phyloP scores from a whole-genome alignment of 2,888 invertebrate species.

The Catocala nupta region DNA sequence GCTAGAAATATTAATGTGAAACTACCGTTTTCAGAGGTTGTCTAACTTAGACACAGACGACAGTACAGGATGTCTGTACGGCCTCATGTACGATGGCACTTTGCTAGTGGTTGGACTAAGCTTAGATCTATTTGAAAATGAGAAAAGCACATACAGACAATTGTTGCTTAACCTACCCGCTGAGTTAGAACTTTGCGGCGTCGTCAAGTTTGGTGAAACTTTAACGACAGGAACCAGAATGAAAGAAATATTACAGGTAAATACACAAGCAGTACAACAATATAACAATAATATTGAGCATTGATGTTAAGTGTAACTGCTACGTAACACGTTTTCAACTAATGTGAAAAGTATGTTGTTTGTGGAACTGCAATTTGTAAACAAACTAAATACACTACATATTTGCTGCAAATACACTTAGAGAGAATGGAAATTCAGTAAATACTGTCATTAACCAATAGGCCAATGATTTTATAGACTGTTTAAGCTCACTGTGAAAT shows the following conservation, averaged over 20 bases:
- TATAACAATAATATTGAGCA: too few species aligned
- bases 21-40: slow-evolving; percentile 87
- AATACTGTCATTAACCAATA: too few species aligned
- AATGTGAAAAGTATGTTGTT: too few species aligned
- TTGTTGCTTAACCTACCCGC: slow-evolving; percentile 90
- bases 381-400: too few species aligned
- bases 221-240: slow-evolving; percentile 88
- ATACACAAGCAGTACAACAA: neutral
- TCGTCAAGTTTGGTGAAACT: slow-evolving; percentile 89
- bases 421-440: too few species aligned
- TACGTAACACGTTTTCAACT: too few species aligned
- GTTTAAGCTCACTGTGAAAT: too few species aligned
- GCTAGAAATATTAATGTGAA: slow-evolving; percentile 9
- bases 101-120: slow-evolving; percentile 90
- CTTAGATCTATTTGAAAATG: slow-evolving; percentile 88
- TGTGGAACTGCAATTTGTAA: too few species aligned
- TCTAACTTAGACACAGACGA: slow-evolving; percentile 87
- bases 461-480: too few species aligned
- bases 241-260: slow-evolving; percentile 87
- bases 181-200: slow-evolving; percentile 92
- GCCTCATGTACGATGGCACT: slow-evolving; percentile 91
- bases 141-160: slow-evolving; percentile 82
- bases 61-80: slow-evolving; percentile 91
- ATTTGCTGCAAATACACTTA: too few species aligned
- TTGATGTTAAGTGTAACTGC: too few species aligned